These are phyloP conservation scores for Athetis lepigone DNA, from an alignment of 2,888 invertebrate genomes.

Conservation along the genomic window DNA sequence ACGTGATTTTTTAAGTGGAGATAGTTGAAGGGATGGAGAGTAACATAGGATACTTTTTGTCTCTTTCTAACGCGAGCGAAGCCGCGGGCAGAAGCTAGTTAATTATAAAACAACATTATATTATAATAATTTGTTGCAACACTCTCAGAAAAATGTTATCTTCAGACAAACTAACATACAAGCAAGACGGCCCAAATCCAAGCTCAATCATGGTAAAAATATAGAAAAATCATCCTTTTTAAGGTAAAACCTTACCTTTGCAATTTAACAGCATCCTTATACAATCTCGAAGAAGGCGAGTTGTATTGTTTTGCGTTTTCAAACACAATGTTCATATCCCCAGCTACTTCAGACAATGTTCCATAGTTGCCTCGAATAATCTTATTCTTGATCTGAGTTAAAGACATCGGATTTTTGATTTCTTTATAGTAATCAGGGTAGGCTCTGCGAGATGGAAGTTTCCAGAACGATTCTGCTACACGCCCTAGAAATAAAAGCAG, in stretches of 20 bases:
- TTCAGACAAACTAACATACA: no score
- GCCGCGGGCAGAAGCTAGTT: no score
- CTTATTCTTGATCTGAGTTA: constrained; percentile 97
- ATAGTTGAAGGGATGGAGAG: no score
- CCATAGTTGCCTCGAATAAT: constrained; percentile 95
- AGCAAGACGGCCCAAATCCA: no score
- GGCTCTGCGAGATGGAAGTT: constrained; percentile 96
- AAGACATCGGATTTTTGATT: constrained; percentile 98
- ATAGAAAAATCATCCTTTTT: background rate
- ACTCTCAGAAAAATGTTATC: no score
- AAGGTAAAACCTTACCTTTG: constrained; percentile 89
- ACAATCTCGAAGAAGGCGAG: constrained; percentile 94
- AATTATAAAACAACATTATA: no score
- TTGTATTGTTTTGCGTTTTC: constrained; percentile 98
- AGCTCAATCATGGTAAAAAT: background rate
- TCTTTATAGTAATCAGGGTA: constrained; percentile 99
- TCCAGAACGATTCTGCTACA: constrained; percentile 98
- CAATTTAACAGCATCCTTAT: constrained; percentile 96
- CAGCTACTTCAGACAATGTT: constrained; percentile 96
- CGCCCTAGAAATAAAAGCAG: constrained; percentile 89
- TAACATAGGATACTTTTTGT: no score
- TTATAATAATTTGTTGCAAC: no score
- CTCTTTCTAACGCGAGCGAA: no score
- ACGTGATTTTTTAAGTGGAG: no score
- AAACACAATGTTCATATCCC: constrained; percentile 98